These are phyloP conservation scores for Carassius auratus DNA, from an alignment of 2,113 vertebrate genomes.

Conservation along the genomic window DNA sequence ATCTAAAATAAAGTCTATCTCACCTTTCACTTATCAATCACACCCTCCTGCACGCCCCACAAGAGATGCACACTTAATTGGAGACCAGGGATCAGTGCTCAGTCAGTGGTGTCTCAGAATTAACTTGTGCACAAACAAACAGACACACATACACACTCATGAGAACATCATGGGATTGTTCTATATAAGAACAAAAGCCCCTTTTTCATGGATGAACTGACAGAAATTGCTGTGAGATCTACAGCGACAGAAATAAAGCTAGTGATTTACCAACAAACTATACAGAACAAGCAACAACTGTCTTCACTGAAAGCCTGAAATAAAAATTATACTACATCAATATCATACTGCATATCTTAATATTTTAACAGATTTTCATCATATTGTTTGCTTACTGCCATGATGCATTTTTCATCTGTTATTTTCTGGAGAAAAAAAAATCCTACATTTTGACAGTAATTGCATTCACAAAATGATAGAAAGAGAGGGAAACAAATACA, in stretches of 20 bases:
- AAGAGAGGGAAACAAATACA: not conserved
- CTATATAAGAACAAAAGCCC: not conserved
- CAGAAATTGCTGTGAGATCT: not conserved
- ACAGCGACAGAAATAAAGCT: not conserved
- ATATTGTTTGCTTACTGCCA: not conserved
- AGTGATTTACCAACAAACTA: not conserved
- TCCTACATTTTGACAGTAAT: not conserved
- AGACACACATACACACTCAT: slow-evolving; percentile 43
- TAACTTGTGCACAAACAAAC: slow-evolving; percentile 42
- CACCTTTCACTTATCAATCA: slow-evolving; percentile 82
- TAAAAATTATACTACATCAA: not conserved
- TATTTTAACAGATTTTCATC: not conserved
- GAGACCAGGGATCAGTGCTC: slow-evolving; percentile 70
- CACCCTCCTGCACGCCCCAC: slow-evolving; percentile 72
- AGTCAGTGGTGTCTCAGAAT: slow-evolving; percentile 53
- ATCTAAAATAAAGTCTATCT: slow-evolving; percentile 73
- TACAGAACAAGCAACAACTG: not conserved
- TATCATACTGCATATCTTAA: too few species aligned
- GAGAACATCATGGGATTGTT: not conserved
- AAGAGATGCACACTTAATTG: slow-evolving; percentile 74
- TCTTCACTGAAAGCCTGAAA: not conserved
- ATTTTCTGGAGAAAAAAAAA: not conserved
- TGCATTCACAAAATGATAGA: not conserved
- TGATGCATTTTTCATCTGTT: not conserved
- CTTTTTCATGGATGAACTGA: not conserved